phyloP scores from a whole-genome alignment of 2,113 vertebrate species.

The Amazona vittata region DNA sequence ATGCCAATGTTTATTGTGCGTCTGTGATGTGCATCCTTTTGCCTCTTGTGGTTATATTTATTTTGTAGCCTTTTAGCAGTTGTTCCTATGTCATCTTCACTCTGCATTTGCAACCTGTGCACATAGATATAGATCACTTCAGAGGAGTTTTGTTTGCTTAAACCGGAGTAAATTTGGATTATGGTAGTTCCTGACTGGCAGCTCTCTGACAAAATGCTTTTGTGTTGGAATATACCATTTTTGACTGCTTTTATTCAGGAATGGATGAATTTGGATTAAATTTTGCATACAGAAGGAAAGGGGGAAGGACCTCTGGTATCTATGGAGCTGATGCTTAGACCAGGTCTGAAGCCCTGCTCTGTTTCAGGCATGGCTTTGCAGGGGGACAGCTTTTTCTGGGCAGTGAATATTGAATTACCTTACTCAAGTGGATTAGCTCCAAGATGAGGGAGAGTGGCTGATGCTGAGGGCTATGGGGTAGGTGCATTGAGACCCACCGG shows the following conservation, averaged over 20 bases:
- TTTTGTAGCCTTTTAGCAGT: background rate
- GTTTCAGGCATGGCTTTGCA: background rate
- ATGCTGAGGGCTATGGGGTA: background rate
- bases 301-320: background rate
- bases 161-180: background rate
- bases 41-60: background rate
- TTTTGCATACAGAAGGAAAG: background rate
- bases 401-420: background rate
- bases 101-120: background rate
- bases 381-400: background rate
- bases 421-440: background rate
- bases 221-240: background rate
- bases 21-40: background rate
- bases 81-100: background rate
- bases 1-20: background rate
- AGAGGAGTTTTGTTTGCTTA: background rate
- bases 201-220: background rate
- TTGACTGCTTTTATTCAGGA: background rate
- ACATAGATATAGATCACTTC: background rate
- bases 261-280: background rate
- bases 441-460: background rate
- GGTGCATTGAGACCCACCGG: background rate
- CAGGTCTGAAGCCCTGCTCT: background rate
- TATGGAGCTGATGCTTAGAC: background rate
- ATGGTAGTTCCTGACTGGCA: background rate